Percentiles rank a stretch among this genome's conserved stretches.
phyloP scores from a whole-genome alignment of 2,888 invertebrate species.

The Drosophila seclusa region DNA sequence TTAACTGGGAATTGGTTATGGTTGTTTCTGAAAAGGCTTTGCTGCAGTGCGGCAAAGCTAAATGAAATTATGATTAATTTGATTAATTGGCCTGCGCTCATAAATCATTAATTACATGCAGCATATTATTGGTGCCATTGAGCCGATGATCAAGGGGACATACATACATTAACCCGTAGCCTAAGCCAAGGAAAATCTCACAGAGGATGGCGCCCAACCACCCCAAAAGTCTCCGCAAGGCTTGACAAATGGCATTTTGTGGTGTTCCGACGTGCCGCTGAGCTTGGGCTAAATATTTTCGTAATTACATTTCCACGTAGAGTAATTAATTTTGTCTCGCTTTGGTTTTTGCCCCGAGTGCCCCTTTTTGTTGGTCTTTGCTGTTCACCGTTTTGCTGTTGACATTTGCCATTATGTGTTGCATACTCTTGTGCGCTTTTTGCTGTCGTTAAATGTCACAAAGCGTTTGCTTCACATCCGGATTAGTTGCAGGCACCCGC shows the following conservation, averaged over 20 bases:
- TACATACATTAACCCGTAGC: conserved; percentile 46
- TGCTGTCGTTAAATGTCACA: conserved; percentile 63
- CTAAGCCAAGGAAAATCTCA: conserved; percentile 58
- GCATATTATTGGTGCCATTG: conserved; percentile 68
- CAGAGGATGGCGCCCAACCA: conserved; percentile 3
- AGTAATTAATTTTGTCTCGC: conserved; percentile 84
- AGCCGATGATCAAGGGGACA: conserved; percentile 22
- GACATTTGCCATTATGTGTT: conserved; percentile 80
- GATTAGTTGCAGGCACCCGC: conserved; percentile 55
- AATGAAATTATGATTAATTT: conserved; percentile 80
- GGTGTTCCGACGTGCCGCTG: conserved; percentile 69
- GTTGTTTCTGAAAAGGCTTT: conserved; percentile 47
- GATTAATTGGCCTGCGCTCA: conserved; percentile 79
- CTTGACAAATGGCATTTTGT: conserved; percentile 79
- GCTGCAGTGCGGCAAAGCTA: conserved; percentile 75
- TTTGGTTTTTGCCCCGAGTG: conserved; percentile 53
- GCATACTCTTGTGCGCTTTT: conserved; percentile 71
- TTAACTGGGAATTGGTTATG: background rate
- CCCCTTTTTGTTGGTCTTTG: background rate
- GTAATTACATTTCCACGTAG: conserved; percentile 84
- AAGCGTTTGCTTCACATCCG: conserved; percentile 46
- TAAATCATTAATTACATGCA: conserved; percentile 80
- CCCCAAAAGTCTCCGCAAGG: conserved; percentile 23
- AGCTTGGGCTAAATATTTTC: conserved; percentile 82
- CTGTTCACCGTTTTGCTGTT: conserved; percentile 50